Evolutionary conservation across 1,140 invertebrate genomes (phyloP).

Genomic region (Leucophenga varia): DNA sequence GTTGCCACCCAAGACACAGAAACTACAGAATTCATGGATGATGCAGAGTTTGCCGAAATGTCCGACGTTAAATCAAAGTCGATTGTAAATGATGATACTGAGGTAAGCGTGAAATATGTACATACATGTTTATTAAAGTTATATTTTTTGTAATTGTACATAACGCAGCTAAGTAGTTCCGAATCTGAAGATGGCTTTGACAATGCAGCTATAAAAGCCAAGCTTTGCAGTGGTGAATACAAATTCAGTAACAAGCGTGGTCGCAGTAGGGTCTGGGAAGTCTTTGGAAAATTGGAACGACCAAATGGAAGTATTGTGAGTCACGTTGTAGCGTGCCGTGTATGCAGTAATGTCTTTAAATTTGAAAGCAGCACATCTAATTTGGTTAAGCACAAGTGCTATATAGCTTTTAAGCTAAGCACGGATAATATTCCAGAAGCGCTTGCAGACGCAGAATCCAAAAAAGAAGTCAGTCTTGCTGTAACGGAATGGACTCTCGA

Average conservation of each 20-base stretch:
- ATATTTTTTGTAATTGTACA: no score
- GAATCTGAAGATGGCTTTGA: no score
- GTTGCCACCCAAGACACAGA: no score
- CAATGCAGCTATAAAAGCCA: conserved; percentile 6
- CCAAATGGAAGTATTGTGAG: conserved; percentile 2
- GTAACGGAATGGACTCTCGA: conserved; percentile 11
- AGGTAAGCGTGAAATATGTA: no score
- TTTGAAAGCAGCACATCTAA: conserved; percentile 12
- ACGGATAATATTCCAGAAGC: neutral
- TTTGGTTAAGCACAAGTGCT: conserved; percentile 18
- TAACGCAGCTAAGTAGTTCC: no score
- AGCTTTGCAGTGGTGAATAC: conserved; percentile 4
- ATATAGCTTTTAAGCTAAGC: neutral
- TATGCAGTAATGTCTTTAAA: conserved; percentile 10
- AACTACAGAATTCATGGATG: no score
- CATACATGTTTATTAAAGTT: no score
- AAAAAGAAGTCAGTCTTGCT: conserved; percentile 7
- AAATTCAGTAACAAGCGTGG: conserved; percentile 9
- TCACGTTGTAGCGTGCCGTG: conserved; percentile 9
- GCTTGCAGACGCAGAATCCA: neutral
- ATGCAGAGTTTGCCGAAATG: no score
- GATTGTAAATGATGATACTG: no score
- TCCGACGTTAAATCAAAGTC: no score
- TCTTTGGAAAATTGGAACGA: conserved; percentile 12
- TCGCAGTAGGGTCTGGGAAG: conserved; percentile 16